These are phyloP conservation scores for Thalassarche chlororhynchos DNA, from an alignment of 2,113 vertebrate genomes.

Conservation along the genomic window DNA sequence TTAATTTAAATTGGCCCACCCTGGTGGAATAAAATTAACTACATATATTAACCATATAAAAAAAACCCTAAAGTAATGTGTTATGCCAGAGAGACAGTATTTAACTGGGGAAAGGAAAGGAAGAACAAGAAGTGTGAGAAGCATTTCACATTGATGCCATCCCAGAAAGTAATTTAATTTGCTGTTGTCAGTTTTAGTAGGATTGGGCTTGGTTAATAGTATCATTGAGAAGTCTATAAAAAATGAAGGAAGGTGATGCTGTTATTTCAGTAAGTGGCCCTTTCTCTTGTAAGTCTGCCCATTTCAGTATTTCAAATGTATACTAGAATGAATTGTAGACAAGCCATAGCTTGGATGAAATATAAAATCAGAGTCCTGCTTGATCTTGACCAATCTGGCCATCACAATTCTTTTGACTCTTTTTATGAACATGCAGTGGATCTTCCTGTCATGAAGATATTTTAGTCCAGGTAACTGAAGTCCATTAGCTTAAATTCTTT, in stretches of 20 bases:
- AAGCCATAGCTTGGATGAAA: neutral
- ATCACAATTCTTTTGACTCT: neutral
- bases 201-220: neutral
- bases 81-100: neutral
- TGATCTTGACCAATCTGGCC: neutral
- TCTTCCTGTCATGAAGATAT: neutral
- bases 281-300: neutral
- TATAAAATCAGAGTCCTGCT: neutral
- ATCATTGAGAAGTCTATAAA: neutral
- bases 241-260: neutral
- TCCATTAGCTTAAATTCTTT: neutral
- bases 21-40: neutral
- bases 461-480: neutral
- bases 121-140: neutral
- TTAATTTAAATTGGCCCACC: neutral
- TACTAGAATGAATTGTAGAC: neutral
- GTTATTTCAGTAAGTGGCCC: neutral
- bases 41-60: neutral
- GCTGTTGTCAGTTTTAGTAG: neutral
- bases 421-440: neutral
- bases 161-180: neutral
- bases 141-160: neutral
- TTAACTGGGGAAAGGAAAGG: neutral
- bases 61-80: fast-evolving
- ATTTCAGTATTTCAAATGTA: neutral